phyloP scores from a whole-genome alignment of 2,113 vertebrate species.

The Tichodroma muraria region DNA sequence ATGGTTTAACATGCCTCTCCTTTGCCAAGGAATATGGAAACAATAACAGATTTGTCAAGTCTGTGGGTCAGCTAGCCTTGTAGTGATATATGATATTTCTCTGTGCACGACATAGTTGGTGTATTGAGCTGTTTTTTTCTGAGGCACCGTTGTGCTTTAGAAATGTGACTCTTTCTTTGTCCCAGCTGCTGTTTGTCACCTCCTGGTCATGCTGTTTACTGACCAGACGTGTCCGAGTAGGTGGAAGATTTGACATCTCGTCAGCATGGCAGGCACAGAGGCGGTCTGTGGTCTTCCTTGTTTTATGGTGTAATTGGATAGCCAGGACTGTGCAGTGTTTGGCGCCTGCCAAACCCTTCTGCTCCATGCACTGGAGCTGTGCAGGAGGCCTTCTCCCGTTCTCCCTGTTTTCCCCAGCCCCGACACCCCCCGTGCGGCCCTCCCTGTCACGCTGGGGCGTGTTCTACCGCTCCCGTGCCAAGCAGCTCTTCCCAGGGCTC shows the following conservation, averaged over 20 bases:
- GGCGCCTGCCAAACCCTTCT: not conserved
- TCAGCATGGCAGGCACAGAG: not conserved
- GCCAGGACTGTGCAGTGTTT: not conserved
- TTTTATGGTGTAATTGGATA: not conserved
- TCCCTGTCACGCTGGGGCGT: not conserved
- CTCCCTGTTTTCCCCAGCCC: not conserved
- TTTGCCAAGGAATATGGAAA: conserved; percentile 52
- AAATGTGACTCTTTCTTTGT: not conserved
- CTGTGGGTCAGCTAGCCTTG: conserved; percentile 13
- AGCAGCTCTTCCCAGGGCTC: not conserved
- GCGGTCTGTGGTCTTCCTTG: not conserved
- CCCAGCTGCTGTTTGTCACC: not conserved
- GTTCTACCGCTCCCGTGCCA: not conserved
- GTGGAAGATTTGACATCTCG: not conserved
- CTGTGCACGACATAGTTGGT: not conserved
- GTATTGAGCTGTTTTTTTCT: not conserved
- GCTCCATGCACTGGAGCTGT: not conserved
- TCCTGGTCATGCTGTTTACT: not conserved
- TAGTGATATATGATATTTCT: conserved; percentile 32
- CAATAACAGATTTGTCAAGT: conserved; percentile 47
- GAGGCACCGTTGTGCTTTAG: not conserved
- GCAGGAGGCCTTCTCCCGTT: not conserved
- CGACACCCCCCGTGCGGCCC: accelerated
- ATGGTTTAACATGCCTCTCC: conserved; percentile 43
- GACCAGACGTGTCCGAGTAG: not conserved